Conservation (phyloP, 2,888 invertebrate genomes). For the Aethes cnicana region DNA sequence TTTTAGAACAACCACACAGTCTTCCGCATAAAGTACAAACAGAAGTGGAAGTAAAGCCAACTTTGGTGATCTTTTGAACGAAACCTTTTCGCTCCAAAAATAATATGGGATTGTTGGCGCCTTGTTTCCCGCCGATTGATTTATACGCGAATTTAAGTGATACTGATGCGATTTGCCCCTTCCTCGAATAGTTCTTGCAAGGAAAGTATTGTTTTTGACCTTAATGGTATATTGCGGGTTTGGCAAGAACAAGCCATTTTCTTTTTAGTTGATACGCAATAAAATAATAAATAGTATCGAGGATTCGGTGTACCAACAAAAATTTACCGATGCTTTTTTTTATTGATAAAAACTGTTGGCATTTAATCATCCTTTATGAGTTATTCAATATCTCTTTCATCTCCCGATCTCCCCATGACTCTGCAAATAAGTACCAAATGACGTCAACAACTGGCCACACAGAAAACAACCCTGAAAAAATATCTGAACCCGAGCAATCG, state of each 20-base stretch:
- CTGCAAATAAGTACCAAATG: conserved; percentile 28
- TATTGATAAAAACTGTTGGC: no score
- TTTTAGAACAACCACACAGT: no score
- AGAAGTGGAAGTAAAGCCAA: no score
- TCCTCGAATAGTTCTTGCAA: not conserved
- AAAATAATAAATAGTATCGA: no score
- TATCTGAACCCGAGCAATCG: conserved; percentile 34
- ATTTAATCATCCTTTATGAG: no score
- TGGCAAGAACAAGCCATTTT: not conserved
- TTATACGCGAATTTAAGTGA: conserved; percentile 29
- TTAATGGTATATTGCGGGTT: conserved; percentile 3
- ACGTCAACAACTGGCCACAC: conserved; percentile 37
- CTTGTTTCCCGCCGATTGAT: conserved; percentile 31
- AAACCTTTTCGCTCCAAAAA: conserved; percentile 18
- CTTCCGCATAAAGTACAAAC: no score
- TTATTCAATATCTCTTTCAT: not conserved
- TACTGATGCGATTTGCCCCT: conserved; percentile 21
- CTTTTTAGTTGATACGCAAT: not conserved
- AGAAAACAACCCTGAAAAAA: conserved; percentile 33
- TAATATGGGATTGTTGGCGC: conserved; percentile 28
- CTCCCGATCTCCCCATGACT: conserved; percentile 31
- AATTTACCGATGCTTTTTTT: no score
- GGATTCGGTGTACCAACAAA: no score
- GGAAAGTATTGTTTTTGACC: not conserved
- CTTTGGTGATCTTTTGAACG: conserved; percentile 7